Conservation (phyloP, 1,140 invertebrate genomes). For the Temnothorax longispinosus region DNA sequence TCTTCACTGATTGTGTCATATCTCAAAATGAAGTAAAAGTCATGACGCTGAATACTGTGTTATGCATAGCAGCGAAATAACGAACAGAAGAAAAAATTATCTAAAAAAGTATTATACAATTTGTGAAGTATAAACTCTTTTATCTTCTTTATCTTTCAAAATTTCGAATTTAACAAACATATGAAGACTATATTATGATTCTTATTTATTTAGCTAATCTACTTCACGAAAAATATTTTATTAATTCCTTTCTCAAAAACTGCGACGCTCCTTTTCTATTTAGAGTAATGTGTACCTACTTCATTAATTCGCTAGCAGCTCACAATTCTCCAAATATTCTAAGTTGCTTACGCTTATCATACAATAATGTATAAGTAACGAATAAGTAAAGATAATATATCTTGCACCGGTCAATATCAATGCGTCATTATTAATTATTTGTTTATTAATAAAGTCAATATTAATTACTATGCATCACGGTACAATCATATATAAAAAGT, state of each 20-base stretch:
- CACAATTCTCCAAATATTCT: background rate
- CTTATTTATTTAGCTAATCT: background rate
- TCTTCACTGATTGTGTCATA: constrained; percentile 2
- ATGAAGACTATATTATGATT: background rate
- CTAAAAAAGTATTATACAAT: background rate
- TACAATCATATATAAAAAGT: background rate
- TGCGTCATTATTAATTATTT: constrained; percentile 2
- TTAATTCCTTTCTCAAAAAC: background rate
- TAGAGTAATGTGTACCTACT: background rate
- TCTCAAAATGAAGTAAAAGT: constrained; percentile 1
- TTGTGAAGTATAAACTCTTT: background rate
- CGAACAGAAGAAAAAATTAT: background rate
- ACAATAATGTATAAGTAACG: background rate
- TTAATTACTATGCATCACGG: background rate
- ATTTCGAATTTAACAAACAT: background rate
- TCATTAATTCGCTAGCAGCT: background rate
- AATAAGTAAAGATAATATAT: background rate
- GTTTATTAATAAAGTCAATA: constrained; percentile 6
- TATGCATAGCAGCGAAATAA: background rate
- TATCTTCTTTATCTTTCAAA: background rate
- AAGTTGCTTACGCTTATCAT: background rate
- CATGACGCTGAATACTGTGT: background rate
- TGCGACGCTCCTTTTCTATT: background rate
- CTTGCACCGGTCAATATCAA: background rate
- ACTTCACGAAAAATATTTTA: background rate